Percentiles rank a stretch among this genome's conserved stretches.
These are phyloP conservation scores for Celastrina argiolus DNA, from an alignment of 2,888 invertebrate species.

Conservation along the genomic window DNA sequence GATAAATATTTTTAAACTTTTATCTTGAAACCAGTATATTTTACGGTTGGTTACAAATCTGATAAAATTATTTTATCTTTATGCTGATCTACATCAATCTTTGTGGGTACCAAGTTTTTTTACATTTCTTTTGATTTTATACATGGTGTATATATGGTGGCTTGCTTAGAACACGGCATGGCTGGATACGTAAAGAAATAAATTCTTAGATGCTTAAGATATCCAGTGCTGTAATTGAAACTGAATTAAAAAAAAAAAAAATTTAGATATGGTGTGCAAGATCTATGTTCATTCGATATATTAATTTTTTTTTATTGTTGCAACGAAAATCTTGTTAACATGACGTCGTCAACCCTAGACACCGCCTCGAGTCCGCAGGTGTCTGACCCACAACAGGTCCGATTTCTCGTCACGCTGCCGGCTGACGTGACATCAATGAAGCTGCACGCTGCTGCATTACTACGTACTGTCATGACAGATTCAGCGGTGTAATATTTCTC, in stretches of 20 bases:
- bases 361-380: conserved; percentile 26
- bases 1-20: neutral
- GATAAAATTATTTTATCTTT: neutral
- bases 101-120: no score
- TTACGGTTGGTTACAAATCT: neutral
- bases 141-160: no score
- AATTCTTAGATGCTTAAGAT: no score
- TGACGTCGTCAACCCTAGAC: conserved; percentile 23
- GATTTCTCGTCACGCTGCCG: neutral
- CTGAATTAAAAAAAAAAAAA: no score
- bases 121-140: neutral
- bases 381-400: conserved; percentile 26
- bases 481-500: neutral
- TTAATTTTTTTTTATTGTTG: no score
- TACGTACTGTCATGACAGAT: neutral
- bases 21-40: neutral
- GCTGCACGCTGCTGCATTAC: neutral
- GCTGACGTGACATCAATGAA: conserved; percentile 20
- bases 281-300: no score
- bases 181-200: no score
- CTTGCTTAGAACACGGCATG: no score
- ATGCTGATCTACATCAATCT: neutral
- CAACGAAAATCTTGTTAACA: no score
- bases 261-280: no score
- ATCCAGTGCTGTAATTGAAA: no score